Evolutionary conservation across 2,113 vertebrate species (phyloP).

Genomic region (Pelvicachromis taeniatus): DNA sequence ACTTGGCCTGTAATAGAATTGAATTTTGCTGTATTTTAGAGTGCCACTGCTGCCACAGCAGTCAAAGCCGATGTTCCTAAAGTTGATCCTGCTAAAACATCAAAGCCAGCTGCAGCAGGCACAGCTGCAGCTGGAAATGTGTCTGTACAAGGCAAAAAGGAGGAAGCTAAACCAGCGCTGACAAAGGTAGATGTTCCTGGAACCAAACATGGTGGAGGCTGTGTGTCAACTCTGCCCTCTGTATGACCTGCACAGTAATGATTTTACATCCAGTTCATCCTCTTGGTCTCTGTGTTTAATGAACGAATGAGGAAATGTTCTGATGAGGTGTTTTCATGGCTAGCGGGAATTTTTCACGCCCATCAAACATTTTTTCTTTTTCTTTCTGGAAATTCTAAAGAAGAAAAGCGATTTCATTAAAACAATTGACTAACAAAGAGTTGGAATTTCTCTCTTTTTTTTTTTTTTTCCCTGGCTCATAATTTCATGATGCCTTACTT

Average conservation of each 20-base stretch:
- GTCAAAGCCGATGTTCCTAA: slow-evolving; percentile 47
- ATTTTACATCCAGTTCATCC: background rate
- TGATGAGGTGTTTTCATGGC: background rate
- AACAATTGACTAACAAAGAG: background rate
- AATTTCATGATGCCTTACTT: background rate
- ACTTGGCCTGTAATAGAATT: background rate
- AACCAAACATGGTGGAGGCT: background rate
- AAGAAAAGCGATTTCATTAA: background rate
- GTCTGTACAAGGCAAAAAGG: slow-evolving; percentile 33
- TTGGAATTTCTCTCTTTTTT: background rate
- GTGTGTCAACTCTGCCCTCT: background rate
- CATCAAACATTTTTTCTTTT: background rate
- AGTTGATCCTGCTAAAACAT: slow-evolving; percentile 23
- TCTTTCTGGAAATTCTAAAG: background rate
- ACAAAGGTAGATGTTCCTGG: slow-evolving; percentile 33
- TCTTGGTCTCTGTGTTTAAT: background rate
- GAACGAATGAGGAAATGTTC: background rate
- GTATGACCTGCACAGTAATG: background rate
- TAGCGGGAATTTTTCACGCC: background rate
- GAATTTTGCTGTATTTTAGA: slow-evolving; percentile 51
- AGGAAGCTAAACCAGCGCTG: slow-evolving; percentile 14
- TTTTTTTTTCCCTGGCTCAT: background rate
- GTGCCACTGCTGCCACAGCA: slow-evolving; percentile 7
- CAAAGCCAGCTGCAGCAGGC: slow-evolving; percentile 13
- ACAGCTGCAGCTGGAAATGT: slow-evolving; percentile 3